phyloP scores from a whole-genome alignment of 2,113 vertebrate species.

The Cyprinodon variegatus region DNA sequence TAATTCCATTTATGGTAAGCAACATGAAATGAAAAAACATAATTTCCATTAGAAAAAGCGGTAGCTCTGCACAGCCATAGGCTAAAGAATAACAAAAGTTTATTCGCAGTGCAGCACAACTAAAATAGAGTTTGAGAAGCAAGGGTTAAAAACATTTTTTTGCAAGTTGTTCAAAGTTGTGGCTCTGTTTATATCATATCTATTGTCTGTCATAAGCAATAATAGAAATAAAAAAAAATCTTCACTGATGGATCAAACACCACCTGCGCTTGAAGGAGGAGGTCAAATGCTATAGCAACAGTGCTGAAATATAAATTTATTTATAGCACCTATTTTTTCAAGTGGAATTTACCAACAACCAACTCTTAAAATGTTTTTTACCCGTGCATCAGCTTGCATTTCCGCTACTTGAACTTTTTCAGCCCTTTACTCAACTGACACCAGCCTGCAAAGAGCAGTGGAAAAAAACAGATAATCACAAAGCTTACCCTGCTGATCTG shows the following conservation, averaged over 20 bases:
- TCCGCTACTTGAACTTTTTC: background rate
- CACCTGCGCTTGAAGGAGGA: background rate
- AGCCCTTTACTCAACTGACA: background rate
- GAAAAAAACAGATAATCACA: background rate
- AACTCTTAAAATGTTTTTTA: background rate
- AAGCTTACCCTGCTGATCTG: conserved; percentile 5
- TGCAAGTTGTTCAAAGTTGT: no score
- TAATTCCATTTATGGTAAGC: no score
- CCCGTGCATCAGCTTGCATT: background rate
- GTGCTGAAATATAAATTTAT: background rate
- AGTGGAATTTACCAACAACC: background rate
- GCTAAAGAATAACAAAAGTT: no score
- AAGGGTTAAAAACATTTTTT: no score
- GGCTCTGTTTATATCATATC: no score
- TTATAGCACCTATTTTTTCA: background rate
- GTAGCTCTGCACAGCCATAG: no score
- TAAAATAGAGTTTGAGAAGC: no score
- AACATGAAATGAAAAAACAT: no score
- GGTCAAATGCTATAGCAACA: background rate
- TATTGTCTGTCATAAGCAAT: no score
- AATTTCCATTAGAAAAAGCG: no score
- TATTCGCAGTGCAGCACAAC: no score
- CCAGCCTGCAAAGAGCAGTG: background rate
- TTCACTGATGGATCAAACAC: background rate
- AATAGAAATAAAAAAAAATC: background rate